Evolutionary conservation across 1,140 invertebrate genomes (phyloP), one percentile per base, ranked within the genome.

Genomic region (Atta colombica): DNA sequence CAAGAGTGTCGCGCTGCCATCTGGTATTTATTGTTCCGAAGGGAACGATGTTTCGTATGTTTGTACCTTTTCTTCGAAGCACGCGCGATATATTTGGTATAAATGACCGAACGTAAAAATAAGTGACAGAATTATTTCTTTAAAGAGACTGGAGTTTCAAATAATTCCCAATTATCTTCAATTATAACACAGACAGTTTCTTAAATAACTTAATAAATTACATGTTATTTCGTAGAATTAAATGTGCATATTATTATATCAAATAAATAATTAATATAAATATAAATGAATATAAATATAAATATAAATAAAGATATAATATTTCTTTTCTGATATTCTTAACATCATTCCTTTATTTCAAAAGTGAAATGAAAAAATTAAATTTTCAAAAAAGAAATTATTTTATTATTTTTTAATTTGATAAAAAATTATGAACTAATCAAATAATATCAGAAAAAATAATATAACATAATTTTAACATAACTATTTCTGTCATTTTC

Each of bases 21-120:
- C 85, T 68, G 21, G 28, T 86, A 81, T 87, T 88, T 88, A 88
- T 87, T 60, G 61, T 18, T 10, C 75, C 60, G 39, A 74, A 10
- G 69, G 49, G 60, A 81, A 31, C 51, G 49, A 25, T 51, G 45
- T 45, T 71, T 71, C 49, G 65, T 72, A 18, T 21, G 31, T 49
- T 77, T 53, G n/a, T 77, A 66, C 31, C 74, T 35, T 61, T 69
- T 81, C 77, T 60, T 60, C 55, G 10, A 28, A 60, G 28, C 2
- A 12, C 14, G 10, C 14, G 14, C 66, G 21, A 61, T 51, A 61
- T 28, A 61, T 75, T 21, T n/a, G n/a, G 49, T n/a, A 49, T 31
- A 35, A 35, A 74, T 84, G 53, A 18, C 4, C 8, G 39, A 61
- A 55, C 7, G 8, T 12, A 14, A 84, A 74, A 74, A 51, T 51